These are phyloP conservation scores for Berghia stephanieae DNA, from an alignment of 1,140 invertebrate genomes.

Conservation along the genomic window DNA sequence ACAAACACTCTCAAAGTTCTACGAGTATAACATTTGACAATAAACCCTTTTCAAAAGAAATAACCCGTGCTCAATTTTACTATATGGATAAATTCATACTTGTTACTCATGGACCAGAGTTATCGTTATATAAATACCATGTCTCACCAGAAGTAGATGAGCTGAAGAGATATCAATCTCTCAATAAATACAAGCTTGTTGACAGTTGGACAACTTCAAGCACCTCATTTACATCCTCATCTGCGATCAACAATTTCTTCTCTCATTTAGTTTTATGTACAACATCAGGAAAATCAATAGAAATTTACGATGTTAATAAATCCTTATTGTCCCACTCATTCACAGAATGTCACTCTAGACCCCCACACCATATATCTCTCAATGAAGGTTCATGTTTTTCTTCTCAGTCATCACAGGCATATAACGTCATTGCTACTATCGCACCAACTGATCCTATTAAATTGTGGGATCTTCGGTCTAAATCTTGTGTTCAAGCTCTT, in stretches of 20 bases:
- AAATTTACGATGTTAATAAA: slow-evolving; percentile 65
- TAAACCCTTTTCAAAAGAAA: slow-evolving; percentile 51
- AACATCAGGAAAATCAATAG: slow-evolving; percentile 62
- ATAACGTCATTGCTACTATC: slow-evolving; percentile 65
- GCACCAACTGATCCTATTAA: slow-evolving; percentile 65
- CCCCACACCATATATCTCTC: slow-evolving; percentile 58
- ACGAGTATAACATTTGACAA: too few species aligned
- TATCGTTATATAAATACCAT: slow-evolving; percentile 66
- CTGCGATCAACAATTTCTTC: slow-evolving; percentile 64
- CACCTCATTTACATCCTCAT: slow-evolving; percentile 58
- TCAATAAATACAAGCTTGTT: slow-evolving; percentile 59
- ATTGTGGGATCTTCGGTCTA: slow-evolving; percentile 66
- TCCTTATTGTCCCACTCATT: slow-evolving; percentile 53
- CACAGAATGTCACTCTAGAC: slow-evolving; percentile 57
- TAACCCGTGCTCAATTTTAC: slow-evolving; percentile 65
- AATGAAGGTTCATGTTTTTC: slow-evolving; percentile 65
- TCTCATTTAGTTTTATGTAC: slow-evolving; percentile 66
- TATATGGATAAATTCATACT: slow-evolving; percentile 68
- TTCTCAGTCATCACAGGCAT: slow-evolving; percentile 56
- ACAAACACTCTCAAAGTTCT: too few species aligned
- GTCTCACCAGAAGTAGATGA: slow-evolving; percentile 61
- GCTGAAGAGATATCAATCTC: slow-evolving; percentile 58
- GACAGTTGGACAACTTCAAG: slow-evolving; percentile 51
- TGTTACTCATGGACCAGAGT: slow-evolving; percentile 53
- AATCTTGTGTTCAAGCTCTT: slow-evolving; percentile 59